Percentiles rank a stretch among this genome's conserved stretches.
Conservation (phyloP, 2,797 vertebrate genomes). For the Yasuhikotakia modesta region DNA sequence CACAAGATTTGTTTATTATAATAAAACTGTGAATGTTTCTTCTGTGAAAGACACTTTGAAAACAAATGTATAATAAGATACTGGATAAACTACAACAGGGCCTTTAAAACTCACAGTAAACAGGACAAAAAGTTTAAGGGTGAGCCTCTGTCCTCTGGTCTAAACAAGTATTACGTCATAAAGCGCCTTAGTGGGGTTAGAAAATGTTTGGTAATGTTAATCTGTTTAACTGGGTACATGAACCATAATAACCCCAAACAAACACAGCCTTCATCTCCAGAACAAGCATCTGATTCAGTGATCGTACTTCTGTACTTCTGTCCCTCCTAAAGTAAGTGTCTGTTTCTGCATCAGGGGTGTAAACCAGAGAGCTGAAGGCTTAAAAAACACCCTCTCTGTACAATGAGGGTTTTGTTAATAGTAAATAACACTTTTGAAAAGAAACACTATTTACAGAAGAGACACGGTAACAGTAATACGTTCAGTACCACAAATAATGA, state of each 20-base stretch:
- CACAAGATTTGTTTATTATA: too few relatives aligned
- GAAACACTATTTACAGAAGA: not conserved
- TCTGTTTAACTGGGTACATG: conserved; percentile 2
- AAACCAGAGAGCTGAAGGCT: conserved; percentile 32
- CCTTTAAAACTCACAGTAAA: not conserved
- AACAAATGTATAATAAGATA: too few relatives aligned
- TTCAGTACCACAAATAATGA: not conserved
- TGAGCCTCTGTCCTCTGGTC: too few relatives aligned
- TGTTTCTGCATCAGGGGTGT: conserved; percentile 55
- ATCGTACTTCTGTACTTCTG: conserved; percentile 18
- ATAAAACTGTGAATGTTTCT: too few relatives aligned
- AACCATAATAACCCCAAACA: conserved; percentile 40
- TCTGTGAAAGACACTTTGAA: too few relatives aligned
- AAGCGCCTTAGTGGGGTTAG: not conserved
- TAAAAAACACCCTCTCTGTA: conserved; percentile 44
- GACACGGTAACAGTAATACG: not conserved
- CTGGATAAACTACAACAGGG: not conserved
- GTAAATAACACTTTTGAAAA: conserved; percentile 44
- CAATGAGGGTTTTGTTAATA: conserved; percentile 41
- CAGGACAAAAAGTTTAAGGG: too few relatives aligned
- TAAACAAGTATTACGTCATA: not conserved
- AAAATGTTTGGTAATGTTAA: conserved; percentile 14
- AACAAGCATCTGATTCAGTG: conserved; percentile 61
- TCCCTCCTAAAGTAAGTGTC: conserved; percentile 56
- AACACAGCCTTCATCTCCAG: conserved; percentile 28